These are phyloP conservation scores for Apocheima hispidaria DNA, from an alignment of 2,888 invertebrate genomes.

Conservation along the genomic window DNA sequence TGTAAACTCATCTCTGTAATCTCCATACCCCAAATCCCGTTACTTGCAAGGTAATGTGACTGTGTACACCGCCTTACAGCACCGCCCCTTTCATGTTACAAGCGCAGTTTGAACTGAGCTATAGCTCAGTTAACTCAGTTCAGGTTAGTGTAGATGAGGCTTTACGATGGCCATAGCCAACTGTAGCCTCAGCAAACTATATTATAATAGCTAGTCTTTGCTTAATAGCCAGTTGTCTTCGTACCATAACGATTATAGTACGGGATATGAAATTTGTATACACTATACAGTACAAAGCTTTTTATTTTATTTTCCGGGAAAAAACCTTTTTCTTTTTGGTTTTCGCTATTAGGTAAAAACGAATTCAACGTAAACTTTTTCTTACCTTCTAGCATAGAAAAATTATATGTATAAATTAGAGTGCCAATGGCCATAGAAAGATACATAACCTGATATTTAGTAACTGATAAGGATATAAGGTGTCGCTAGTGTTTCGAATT, in stretches of 20 bases:
- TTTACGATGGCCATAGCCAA: constrained; percentile 26
- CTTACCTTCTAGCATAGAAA: too few species aligned
- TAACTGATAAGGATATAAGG: too few species aligned
- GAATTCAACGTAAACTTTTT: too few species aligned
- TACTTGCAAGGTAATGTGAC: constrained; percentile 44
- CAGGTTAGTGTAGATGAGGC: constrained; percentile 46
- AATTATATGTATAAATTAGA: too few species aligned
- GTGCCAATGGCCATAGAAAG: too few species aligned
- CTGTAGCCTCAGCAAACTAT: constrained; percentile 11
- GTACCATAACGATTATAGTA: neutral
- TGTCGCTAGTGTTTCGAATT: too few species aligned
- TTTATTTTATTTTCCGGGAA: too few species aligned
- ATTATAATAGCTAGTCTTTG: constrained; percentile 23
- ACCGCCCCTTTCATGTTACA: constrained; percentile 69
- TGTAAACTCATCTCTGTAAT: constrained; percentile 3
- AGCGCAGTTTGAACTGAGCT: constrained; percentile 52
- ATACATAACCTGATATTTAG: too few species aligned
- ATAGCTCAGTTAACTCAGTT: constrained; percentile 22
- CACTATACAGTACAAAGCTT: neutral
- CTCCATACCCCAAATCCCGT: constrained; percentile 8
- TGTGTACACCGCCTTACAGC: constrained; percentile 53
- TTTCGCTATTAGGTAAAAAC: too few species aligned
- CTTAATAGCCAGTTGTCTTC: constrained; percentile 30
- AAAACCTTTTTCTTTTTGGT: too few species aligned
- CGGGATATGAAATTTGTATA: neutral